A percentile compares a stretch with the other conserved stretches of the same genome.
Evolutionary conservation across 2,888 invertebrate species (phyloP).

Genomic region (Digitonthophagus gazella): DNA sequence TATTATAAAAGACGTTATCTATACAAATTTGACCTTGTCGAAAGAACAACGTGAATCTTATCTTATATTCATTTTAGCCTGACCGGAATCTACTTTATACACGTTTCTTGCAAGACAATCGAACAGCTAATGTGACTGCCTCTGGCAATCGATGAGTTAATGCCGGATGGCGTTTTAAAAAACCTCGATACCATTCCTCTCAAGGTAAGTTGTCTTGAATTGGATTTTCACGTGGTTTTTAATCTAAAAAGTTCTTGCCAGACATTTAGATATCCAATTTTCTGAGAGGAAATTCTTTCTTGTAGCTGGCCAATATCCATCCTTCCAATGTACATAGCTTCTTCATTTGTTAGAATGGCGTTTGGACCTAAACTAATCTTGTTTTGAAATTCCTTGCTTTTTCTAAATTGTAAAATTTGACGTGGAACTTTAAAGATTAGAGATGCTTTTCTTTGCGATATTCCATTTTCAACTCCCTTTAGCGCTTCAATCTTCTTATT

Average conservation of each 20-base stretch:
- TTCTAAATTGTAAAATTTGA: no score
- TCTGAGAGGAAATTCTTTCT: conserved; percentile 5
- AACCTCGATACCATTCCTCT: conserved; percentile 33
- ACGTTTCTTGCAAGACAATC: conserved; percentile 38
- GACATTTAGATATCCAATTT: conserved; percentile 25
- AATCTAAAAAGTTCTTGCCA: not conserved
- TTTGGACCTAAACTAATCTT: no score
- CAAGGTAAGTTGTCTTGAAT: conserved; percentile 27
- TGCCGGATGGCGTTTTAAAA: conserved; percentile 34
- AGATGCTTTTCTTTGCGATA: no score
- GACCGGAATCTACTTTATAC: conserved; percentile 32
- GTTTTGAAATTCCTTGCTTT: no score
- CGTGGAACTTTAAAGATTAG: no score
- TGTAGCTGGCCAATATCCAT: not conserved
- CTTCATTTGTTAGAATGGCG: conserved; percentile 18
- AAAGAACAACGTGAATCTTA: no score
- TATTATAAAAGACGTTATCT: no score
- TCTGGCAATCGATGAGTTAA: conserved; percentile 33
- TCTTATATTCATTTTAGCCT: conserved; percentile 35
- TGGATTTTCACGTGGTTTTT: not conserved
- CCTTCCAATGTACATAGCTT: not conserved
- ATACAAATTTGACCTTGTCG: no score
- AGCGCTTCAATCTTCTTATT: no score
- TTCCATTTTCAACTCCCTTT: no score
- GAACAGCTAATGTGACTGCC: conserved; percentile 37